phyloP scores from a whole-genome alignment of 2,888 invertebrate genomes.

The Cinara cedri region DNA sequence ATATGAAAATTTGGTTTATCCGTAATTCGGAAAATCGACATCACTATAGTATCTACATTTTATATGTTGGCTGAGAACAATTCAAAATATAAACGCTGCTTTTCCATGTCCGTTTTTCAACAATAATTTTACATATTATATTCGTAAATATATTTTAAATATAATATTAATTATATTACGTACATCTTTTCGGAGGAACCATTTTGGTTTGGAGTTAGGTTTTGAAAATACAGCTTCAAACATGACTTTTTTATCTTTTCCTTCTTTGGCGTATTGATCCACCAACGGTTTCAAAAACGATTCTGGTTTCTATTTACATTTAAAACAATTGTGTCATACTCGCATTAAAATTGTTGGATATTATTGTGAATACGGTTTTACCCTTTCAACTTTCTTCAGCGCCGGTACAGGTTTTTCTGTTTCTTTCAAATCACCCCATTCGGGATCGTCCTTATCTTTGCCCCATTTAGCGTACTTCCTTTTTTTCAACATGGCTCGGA shows the following conservation, averaged over 20 bases:
- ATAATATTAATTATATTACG: slow-evolving; percentile 65
- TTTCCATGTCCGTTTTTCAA: too few relatives aligned
- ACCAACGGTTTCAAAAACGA: slow-evolving; percentile 92
- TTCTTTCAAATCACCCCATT: slow-evolving; percentile 93
- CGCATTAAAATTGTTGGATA: background rate
- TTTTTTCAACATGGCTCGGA: slow-evolving; percentile 97
- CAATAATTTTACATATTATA: too few relatives aligned
- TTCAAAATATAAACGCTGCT: too few relatives aligned
- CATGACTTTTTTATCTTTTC: slow-evolving; percentile 92
- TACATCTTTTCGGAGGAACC: slow-evolving; percentile 91
- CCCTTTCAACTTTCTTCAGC: slow-evolving; percentile 92
- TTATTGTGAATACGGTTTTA: too few relatives aligned
- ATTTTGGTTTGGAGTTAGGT: slow-evolving; percentile 91
- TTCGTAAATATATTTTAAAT: background rate
- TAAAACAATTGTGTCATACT: slow-evolving; percentile 30
- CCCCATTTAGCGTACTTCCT: slow-evolving; percentile 94
- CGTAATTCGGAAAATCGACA: too few relatives aligned
- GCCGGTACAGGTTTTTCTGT: slow-evolving; percentile 84
- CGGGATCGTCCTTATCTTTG: slow-evolving; percentile 86
- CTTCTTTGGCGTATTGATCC: slow-evolving; percentile 92
- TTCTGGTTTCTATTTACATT: slow-evolving; percentile 87
- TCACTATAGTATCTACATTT: too few relatives aligned
- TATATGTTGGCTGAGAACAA: too few relatives aligned
- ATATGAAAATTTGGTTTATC: too few relatives aligned
- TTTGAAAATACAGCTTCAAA: slow-evolving; percentile 96